Conservation (phyloP, 2,888 invertebrate species). For the Drosophila pseudotakahashii region DNA sequence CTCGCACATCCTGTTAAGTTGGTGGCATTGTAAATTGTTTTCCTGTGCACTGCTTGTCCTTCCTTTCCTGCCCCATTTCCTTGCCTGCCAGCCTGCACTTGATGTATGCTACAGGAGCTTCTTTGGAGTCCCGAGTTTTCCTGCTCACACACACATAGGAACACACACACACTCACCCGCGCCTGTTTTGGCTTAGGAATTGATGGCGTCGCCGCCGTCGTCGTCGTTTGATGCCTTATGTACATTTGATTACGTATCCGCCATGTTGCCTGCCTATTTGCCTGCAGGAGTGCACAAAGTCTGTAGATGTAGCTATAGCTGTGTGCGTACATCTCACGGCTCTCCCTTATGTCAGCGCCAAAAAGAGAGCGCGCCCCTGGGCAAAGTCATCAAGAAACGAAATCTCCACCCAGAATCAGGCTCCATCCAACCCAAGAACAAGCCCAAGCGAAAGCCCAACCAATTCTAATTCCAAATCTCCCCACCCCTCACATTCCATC, state of each 20-base stretch:
- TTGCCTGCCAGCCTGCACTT: constrained; percentile 49
- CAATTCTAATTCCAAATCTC: constrained; percentile 21
- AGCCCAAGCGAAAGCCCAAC: constrained; percentile 10
- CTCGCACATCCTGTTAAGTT: constrained; percentile 51
- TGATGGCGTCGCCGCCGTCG: constrained; percentile 51
- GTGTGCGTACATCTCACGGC: not conserved
- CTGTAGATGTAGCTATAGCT: not conserved
- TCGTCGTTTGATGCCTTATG: constrained; percentile 65
- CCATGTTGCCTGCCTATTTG: constrained; percentile 56
- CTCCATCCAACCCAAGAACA: not conserved
- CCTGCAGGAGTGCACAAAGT: constrained; percentile 37
- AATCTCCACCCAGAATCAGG: constrained; percentile 18
- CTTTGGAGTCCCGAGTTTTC: constrained; percentile 9
- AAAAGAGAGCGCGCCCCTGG: constrained; percentile 64
- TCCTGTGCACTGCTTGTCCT: constrained; percentile 56
- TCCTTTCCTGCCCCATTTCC: constrained; percentile 42
- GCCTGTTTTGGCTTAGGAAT: constrained; percentile 56
- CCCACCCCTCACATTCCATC: not conserved
- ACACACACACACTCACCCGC: constrained; percentile 3
- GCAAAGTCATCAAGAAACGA: constrained; percentile 67
- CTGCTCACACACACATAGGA: not conserved
- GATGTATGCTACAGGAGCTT: constrained; percentile 56
- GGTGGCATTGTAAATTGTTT: constrained; percentile 75
- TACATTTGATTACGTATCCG: constrained; percentile 78
- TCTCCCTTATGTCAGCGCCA: constrained; percentile 41